A percentile compares a stretch with the other conserved stretches of the same genome.
phyloP scores from a whole-genome alignment of 1,140 invertebrate genomes.

The Stegodyphus mimosarum region DNA sequence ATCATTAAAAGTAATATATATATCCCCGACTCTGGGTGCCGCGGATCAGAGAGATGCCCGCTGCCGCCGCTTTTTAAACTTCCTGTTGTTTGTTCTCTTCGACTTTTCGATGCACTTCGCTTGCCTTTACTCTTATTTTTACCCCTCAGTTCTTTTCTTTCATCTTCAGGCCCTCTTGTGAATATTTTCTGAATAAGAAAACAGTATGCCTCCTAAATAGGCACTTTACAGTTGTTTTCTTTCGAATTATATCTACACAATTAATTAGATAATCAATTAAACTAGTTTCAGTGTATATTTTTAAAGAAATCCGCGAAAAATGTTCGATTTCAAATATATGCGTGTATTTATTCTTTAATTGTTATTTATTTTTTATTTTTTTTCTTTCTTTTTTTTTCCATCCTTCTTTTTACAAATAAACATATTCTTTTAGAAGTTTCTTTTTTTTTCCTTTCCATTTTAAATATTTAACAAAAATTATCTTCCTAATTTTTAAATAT shows the following conservation, averaged over 20 bases:
- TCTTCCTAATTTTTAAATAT: no score
- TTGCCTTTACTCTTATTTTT: neutral
- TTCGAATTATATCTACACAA: neutral
- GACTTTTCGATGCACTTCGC: neutral
- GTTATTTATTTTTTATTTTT: no score
- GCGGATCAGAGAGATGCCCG: constrained; percentile 22
- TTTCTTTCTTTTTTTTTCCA: no score
- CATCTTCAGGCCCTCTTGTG: neutral
- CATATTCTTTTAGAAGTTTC: no score
- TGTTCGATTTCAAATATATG: no score
- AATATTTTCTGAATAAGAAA: neutral
- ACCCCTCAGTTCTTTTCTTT: neutral
- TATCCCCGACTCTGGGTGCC: constrained; percentile 27
- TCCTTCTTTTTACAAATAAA: no score
- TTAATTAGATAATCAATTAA: no score
- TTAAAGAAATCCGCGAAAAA: no score
- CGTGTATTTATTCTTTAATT: no score
- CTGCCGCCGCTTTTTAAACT: constrained; percentile 40
- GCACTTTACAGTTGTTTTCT: neutral
- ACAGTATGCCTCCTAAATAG: neutral
- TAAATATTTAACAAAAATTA: no score
- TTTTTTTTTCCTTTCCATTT: no score
- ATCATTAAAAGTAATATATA: constrained; percentile 50
- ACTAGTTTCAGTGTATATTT: no score
- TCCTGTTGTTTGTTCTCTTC: constrained; percentile 51